A percentile compares a stretch with the other conserved stretches of the same genome.
phyloP scores from a whole-genome alignment of 2,888 invertebrate genomes.

The Seira ritae region DNA sequence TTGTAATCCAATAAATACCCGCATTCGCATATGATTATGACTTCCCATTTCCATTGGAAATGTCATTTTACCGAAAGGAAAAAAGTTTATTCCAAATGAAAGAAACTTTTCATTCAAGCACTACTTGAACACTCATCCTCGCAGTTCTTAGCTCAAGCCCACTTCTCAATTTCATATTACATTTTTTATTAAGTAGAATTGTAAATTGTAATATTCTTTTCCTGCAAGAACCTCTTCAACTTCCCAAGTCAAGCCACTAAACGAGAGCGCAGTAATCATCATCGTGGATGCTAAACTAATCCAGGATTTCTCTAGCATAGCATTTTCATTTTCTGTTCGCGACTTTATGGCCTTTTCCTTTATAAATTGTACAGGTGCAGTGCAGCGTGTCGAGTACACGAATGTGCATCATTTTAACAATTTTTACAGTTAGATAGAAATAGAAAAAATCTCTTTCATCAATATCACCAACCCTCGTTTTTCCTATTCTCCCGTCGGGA shows the following conservation, averaged over 20 bases:
- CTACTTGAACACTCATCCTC: background rate
- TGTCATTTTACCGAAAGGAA: background rate
- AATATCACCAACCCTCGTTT: no score
- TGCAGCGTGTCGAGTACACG: slow-evolving; percentile 3
- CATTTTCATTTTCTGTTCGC: background rate
- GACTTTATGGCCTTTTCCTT: background rate
- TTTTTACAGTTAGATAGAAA: no score
- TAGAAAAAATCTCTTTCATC: no score
- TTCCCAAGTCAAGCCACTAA: background rate
- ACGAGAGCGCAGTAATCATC: background rate
- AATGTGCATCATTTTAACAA: background rate
- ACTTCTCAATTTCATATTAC: slow-evolving; percentile 1
- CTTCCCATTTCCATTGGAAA: background rate
- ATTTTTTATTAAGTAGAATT: slow-evolving; percentile 3
- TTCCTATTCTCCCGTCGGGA: background rate
- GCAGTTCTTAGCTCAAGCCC: background rate
- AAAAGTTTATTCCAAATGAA: background rate
- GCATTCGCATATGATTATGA: background rate
- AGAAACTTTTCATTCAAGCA: slow-evolving; percentile 8
- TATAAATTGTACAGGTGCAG: background rate
- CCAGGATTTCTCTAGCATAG: background rate
- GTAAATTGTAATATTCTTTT: background rate
- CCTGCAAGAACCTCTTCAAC: no score
- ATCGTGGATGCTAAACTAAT: background rate
- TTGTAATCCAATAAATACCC: slow-evolving; percentile 16